Evolutionary conservation across 2,113 vertebrate species (phyloP).

Genomic region (Clupea harengus): DNA sequence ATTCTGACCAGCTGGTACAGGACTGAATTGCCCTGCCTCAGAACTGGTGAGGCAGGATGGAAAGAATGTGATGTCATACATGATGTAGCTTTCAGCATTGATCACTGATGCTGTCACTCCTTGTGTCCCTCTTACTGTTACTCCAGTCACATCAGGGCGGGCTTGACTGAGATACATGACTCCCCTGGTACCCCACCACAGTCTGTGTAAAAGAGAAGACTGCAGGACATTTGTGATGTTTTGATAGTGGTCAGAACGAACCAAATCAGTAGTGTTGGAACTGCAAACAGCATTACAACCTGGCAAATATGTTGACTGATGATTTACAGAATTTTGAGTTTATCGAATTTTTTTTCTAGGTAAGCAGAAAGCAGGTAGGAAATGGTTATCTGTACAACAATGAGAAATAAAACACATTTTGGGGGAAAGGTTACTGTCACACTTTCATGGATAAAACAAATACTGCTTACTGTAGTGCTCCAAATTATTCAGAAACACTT

Average conservation of each 20-base stretch:
- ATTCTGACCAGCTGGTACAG: background rate
- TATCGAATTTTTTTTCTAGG: too few species aligned
- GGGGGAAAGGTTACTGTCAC: too few species aligned
- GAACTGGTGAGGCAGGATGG: background rate
- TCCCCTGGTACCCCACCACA: background rate
- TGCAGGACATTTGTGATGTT: too few species aligned
- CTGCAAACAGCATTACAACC: too few species aligned
- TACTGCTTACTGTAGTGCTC: too few species aligned
- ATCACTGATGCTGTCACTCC: slow-evolving; percentile 12
- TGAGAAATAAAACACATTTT: background rate
- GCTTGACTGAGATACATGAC: background rate
- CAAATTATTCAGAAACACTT: too few species aligned
- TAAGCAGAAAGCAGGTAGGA: background rate
- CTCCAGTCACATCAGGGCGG: background rate
- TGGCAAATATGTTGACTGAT: too few species aligned
- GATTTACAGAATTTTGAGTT: too few species aligned
- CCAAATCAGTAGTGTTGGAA: too few species aligned
- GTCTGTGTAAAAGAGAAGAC: too few species aligned
- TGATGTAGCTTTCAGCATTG: slow-evolving; percentile 4
- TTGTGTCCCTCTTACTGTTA: background rate
- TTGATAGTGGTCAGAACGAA: too few species aligned
- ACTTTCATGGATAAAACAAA: too few species aligned
- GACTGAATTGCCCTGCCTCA: background rate
- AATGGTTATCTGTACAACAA: background rate
- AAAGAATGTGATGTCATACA: background rate